A percentile compares a stretch with the other conserved stretches of the same genome.
These are phyloP conservation scores for Mystacornis crossleyi DNA, from an alignment of 2,113 vertebrate genomes.

Conservation along the genomic window DNA sequence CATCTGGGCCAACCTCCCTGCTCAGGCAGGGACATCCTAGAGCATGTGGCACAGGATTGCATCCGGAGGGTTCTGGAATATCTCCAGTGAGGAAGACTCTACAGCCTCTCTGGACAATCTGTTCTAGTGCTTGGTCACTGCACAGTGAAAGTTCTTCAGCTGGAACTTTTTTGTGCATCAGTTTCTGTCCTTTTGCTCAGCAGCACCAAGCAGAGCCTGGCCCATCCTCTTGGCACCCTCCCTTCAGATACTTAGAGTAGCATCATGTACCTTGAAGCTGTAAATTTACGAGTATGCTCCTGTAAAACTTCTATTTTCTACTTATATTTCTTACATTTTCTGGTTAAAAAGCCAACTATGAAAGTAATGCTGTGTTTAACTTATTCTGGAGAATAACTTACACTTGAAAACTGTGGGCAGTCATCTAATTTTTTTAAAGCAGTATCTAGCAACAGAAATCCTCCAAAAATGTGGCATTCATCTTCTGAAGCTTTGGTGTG, in stretches of 20 bases:
- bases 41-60: not conserved
- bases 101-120: not conserved
- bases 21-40: not conserved
- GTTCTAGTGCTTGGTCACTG: not conserved
- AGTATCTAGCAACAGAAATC: not conserved
- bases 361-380: not conserved
- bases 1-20: not conserved
- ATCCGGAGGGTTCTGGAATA: not conserved
- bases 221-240: not conserved
- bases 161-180: not conserved
- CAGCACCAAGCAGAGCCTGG: not conserved
- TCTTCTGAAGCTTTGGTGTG: not conserved
- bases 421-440: not conserved
- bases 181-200: not conserved
- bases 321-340: not conserved
- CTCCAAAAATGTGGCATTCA: accelerated
- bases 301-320: not conserved
- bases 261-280: not conserved
- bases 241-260: not conserved
- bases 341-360: not conserved
- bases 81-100: not conserved
- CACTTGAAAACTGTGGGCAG: not conserved
- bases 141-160: not conserved
- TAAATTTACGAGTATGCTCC: not conserved
- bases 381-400: not conserved